Base-by-base conservation (phyloP, 2,888 invertebrate genomes). In the Pediacus dermestoides region DNA sequence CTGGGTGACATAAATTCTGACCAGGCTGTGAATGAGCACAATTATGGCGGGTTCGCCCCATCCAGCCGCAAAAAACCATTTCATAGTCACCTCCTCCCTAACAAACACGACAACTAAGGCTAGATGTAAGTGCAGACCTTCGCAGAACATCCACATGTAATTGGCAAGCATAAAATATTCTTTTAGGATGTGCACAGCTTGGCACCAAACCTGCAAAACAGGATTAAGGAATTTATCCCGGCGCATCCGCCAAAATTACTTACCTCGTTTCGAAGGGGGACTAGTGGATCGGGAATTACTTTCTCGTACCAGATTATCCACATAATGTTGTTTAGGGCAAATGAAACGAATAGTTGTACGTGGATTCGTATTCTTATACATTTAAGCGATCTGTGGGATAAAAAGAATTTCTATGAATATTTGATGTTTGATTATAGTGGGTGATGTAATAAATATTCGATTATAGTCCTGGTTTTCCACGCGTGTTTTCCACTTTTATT, bases 121-220 rank as follows among this genome's bases (percentile, higher is more conserved):
- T 10, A 87, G 74, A 63, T 87, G 85, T 4, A 89, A 70, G 59
- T 87, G 83, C 1, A 87, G 69, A 0, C 84, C 84, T 61, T 87
- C 87, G 59, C 83, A 83, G 62, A 88, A 87, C 87, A 88, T 88
- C 88, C 88, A 89, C 62, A 85, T 77, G 66, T 88, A 88, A 64
- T 84, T 85, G 28, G 83, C 79, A 30, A 85, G 70, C 74, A 86
- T 82, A 52, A 84, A 80, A 61, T 87, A 88, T 58, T 83, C 80
- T 3, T 82, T 79, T 1, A 81, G 41, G 12, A 66, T 26, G 62
- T 87, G 85, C 1, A 87, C 68, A 0, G 70, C 58, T 62, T 82
- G 81, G 62, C 88, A 88, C 80, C 83, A 84, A 11, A 68, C 57
- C 87, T 86, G 64, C 6, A 61, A 64, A 47, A 31, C 10, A 4